A percentile compares a stretch with the other conserved stretches of the same genome.
Evolutionary conservation across 1,140 invertebrate genomes (phyloP).

Genomic region (Trachymyrmex cornetzi): DNA sequence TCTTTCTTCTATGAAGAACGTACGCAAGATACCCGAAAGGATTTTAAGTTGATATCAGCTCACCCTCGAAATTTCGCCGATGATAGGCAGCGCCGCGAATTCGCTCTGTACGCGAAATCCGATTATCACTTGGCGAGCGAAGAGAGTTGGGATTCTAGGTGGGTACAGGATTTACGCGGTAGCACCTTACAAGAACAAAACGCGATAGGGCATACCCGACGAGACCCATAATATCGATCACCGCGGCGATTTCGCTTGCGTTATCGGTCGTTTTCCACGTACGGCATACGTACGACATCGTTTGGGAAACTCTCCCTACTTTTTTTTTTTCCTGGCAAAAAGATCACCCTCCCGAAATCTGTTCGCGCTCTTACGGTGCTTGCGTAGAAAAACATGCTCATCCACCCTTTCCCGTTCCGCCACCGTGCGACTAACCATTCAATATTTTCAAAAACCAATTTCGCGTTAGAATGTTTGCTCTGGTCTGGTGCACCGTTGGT

Average conservation of each 20-base stretch:
- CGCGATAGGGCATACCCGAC: constrained; percentile 65
- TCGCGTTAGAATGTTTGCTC: constrained; percentile 77
- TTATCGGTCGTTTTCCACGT: constrained; percentile 58
- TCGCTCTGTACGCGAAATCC: constrained; percentile 51
- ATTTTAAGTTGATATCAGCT: constrained; percentile 6
- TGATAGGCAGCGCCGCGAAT: constrained; percentile 41
- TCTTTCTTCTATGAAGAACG: not conserved
- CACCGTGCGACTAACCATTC: constrained; percentile 68
- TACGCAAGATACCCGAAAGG: not conserved
- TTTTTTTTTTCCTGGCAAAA: constrained; percentile 2
- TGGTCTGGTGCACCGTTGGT: constrained; percentile 60
- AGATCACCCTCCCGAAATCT: constrained; percentile 53
- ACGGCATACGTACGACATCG: constrained; percentile 66
- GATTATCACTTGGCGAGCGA: constrained; percentile 42
- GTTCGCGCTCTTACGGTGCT: constrained; percentile 50
- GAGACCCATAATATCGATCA: constrained; percentile 71
- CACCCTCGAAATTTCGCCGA: constrained; percentile 51
- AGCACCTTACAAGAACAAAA: constrained; percentile 44
- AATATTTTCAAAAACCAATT: constrained; percentile 80
- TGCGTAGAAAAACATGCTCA: constrained; percentile 56
- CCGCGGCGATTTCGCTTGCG: constrained; percentile 60
- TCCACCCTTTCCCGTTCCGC: constrained; percentile 29
- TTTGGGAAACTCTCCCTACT: not conserved
- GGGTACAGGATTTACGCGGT: constrained; percentile 30
- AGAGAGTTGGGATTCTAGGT: not conserved